Base-by-base conservation (phyloP, 2,888 invertebrate species). In the Acleris sparsana region DNA sequence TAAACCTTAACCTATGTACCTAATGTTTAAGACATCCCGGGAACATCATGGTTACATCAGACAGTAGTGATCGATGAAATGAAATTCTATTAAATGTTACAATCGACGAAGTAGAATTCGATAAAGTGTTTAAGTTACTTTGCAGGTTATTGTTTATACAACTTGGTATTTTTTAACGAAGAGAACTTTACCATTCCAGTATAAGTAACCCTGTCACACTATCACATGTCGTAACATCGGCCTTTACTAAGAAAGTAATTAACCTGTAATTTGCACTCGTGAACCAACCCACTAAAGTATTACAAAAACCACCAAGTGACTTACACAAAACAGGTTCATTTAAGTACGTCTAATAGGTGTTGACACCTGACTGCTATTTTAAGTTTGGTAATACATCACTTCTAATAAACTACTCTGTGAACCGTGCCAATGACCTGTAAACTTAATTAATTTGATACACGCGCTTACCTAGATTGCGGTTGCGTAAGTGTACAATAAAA, bases 381-480 rank as follows among this genome's bases (percentile, higher is more conserved):
- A 63, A 57, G 48, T 58, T 43, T 57, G 51, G 63, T 78, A 77
- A 80, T 77, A 61, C 70, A 79, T 75, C 73, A 71, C 71, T 56
- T 43, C 55, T 61, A 51, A 55, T 66, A 63, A 22, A 49, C 58
- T 61, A 69, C 25, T 56, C 63, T 64, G 67, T 71, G 69, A 67
- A 69, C 59, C 49, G 53, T 68, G 68, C 62, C 71, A 60, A 70
- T 76, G 78, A 80, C 77, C 81, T 71, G 71, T 61, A 69, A 67
- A 73, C 73, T 63, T 52, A 63, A 63, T 63, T 63, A 73, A 71
- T 49, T 70, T 76, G 51, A 57, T 53, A 59, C 58, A 57, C 18
- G 29, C 53, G 44, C 53, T 61, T 55, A 61, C 60, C 48, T 56
- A 59, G 52, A 53, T 53, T 39, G 13, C 29, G 17, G 22, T 55